Conservation (phyloP, 2,888 invertebrate genomes). For the Platerodrilus igneus region DNA sequence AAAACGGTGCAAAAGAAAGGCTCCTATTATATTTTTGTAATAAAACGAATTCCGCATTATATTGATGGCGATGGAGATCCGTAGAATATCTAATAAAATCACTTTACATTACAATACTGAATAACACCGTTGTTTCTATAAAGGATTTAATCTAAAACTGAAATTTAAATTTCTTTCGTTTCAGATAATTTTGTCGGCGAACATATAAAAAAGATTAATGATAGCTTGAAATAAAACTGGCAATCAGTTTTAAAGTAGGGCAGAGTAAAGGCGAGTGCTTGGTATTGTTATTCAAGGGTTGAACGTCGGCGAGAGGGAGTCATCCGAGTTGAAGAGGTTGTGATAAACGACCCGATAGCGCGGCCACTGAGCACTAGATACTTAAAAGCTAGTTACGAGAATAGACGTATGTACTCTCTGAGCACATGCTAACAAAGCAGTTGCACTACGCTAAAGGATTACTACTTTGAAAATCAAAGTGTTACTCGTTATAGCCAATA, state of each 20-base stretch:
- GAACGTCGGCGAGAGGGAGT: constrained; percentile 34
- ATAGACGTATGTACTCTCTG: constrained; percentile 20
- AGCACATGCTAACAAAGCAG: constrained; percentile 21
- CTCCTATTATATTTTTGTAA: too few species aligned
- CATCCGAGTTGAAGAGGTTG: constrained; percentile 38
- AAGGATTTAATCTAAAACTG: constrained; percentile 8
- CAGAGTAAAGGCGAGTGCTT: constrained; percentile 23
- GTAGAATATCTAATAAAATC: too few species aligned
- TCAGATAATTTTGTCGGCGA: constrained; percentile 21
- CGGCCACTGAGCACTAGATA: constrained; percentile 24
- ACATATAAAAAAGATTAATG: constrained; percentile 24
- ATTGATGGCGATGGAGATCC: too few species aligned
- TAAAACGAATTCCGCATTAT: too few species aligned
- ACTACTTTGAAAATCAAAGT: constrained; percentile 17
- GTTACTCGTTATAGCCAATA: too few species aligned
- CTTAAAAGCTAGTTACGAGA: constrained; percentile 24
- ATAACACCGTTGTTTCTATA: constrained; percentile 5
- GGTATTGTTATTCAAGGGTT: constrained; percentile 39
- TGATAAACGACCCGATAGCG: constrained; percentile 38
- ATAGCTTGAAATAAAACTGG: constrained; percentile 24
- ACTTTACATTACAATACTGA: too few species aligned
- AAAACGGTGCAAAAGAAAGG: constrained; percentile 26
- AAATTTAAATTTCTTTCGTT: constrained; percentile 18
- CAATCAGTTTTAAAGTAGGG: constrained; percentile 23
- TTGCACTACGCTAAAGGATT: constrained; percentile 17